Evolutionary conservation across 2,113 vertebrate species (phyloP), one percentile per base, ranked within the genome.

Genomic region (Plotosus lineatus): DNA sequence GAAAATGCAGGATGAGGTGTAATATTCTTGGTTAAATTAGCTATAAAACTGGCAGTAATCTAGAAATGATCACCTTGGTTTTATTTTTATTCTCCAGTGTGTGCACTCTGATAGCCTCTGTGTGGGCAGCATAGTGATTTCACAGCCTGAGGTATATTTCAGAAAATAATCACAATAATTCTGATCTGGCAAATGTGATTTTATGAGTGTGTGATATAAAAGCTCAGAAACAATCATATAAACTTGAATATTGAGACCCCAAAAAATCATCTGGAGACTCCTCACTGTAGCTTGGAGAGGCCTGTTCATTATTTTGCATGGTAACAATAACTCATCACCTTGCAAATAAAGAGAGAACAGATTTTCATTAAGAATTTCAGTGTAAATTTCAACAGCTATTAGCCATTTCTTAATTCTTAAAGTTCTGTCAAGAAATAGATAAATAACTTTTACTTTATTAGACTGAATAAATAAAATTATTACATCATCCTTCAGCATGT

Each of bases 31-130:
- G 9, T 23, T 78, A 40, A 78, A 66, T 78, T 68, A 42, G 77
- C 23, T 55, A 33, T 23, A 50, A 50, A 66, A 78, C 40, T 68
- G 48, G 63, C 63, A 78, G 48, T 65, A 78, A 68, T 65, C 61
- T 12, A 51, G 23, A 42, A 66, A 78, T 68, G 17, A 68, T 68
- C 60, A 78, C 12, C 61, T 53, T 53, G 33, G 14, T 78, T 78
- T 68, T 68, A 55, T 68, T 48, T 46, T 68, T 51, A 78, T 65
- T 51, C 77, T 42, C 63, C 48, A 78, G 42, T 68, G 36, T 50
- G 63, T 66, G 33, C 33, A 38, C 31, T 55, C 21, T 78, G 42
- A 72, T 72, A 72, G 46, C 69, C 69, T 51, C 26, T 11, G 26
- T 50, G 15, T 50, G 46, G 48, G 46, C 69, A 72, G 44, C 1